Percentiles rank a stretch among this genome's conserved stretches.
Evolutionary conservation across 2,113 vertebrate genomes (phyloP).

Genomic region (Fukomys damarensis): DNA sequence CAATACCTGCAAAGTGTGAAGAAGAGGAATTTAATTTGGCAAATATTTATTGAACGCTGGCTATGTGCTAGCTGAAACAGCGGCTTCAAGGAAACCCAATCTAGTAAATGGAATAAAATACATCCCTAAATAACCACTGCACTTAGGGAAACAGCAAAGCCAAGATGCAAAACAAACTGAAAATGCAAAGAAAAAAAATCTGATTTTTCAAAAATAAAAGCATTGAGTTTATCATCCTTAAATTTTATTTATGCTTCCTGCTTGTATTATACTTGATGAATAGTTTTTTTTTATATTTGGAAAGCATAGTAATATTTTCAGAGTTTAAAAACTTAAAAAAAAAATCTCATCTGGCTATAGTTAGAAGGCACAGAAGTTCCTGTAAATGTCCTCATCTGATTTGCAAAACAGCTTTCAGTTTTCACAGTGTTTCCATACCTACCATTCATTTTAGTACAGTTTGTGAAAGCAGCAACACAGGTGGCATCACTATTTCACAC

Average conservation of each 20-base stretch:
- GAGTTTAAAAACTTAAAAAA: neutral
- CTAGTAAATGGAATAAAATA: neutral
- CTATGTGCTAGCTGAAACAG: neutral
- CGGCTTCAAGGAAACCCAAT: neutral
- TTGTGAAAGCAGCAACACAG: neutral
- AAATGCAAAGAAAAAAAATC: slow-evolving; percentile 28
- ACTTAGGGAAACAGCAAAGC: neutral
- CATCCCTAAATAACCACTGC: neutral
- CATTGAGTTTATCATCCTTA: neutral
- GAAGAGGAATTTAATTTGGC: slow-evolving; percentile 44
- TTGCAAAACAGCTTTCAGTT: neutral
- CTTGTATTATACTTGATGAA: neutral
- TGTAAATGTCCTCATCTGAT: neutral
- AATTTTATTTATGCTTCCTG: neutral
- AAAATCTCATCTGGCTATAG: neutral
- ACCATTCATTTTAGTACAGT: neutral
- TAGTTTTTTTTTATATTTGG: neutral
- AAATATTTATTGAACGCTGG: slow-evolving; percentile 48
- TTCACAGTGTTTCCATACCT: neutral
- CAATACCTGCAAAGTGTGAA: slow-evolving; percentile 26
- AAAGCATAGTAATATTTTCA: neutral
- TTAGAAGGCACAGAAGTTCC: neutral
- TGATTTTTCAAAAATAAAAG: slow-evolving; percentile 43
- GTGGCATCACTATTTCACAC: neutral
- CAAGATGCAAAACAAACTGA: neutral